Conservation (phyloP, 2,888 invertebrate species). For the Catocala sponsa region DNA sequence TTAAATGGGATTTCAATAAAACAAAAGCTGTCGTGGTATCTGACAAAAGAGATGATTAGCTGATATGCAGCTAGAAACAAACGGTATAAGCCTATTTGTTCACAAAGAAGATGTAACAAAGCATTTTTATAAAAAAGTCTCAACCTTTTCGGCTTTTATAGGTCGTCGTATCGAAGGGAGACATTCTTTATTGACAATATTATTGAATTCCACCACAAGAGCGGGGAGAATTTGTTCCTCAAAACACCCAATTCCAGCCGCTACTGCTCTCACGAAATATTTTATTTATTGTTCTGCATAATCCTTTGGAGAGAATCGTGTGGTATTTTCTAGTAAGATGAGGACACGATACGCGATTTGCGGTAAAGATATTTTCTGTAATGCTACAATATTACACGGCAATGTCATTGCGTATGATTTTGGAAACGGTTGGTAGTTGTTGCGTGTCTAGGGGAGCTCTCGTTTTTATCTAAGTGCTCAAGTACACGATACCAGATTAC, state of each 20-base stretch:
- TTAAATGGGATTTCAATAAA: not conserved
- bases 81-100: slow-evolving; percentile 21
- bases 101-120: slow-evolving; percentile 43
- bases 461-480: too few species aligned
- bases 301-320: slow-evolving; percentile 55
- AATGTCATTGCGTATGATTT: slow-evolving; percentile 6
- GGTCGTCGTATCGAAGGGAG: slow-evolving; percentile 46
- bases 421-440: too few species aligned
- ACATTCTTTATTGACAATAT: slow-evolving; percentile 68
- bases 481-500: too few species aligned
- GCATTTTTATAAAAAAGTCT: slow-evolving; percentile 49
- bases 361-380: slow-evolving; percentile 33
- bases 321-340: slow-evolving; percentile 43
- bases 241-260: slow-evolving; percentile 61
- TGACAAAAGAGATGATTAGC: slow-evolving; percentile 10
- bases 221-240: slow-evolving; percentile 54
- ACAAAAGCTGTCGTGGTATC: not conserved
- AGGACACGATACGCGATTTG: slow-evolving; percentile 32
- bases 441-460: too few species aligned
- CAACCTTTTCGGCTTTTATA: slow-evolving; percentile 49
- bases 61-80: slow-evolving; percentile 16
- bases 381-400: slow-evolving; percentile 21
- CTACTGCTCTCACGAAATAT: slow-evolving; percentile 60
- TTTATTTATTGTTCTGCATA: slow-evolving; percentile 72
- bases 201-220: slow-evolving; percentile 67